Evolutionary conservation across 2,888 invertebrate species (phyloP).

Genomic region (Brachylomia viminalis): DNA sequence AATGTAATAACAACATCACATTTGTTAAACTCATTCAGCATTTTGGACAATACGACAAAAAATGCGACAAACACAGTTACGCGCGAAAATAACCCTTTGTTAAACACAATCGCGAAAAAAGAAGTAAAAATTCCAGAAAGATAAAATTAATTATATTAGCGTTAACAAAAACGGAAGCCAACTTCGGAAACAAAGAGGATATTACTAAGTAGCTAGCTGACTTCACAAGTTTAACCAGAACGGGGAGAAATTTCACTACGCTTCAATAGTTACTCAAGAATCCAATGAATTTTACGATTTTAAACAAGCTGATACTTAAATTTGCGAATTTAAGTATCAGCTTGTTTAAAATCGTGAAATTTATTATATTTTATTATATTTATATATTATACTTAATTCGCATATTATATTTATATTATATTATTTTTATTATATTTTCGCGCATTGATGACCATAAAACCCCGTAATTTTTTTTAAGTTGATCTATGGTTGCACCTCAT

Average conservation of each 20-base stretch:
- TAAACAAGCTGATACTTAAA: constrained; percentile 43
- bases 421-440: too few species aligned
- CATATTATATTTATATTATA: too few species aligned
- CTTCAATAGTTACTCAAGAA: constrained; percentile 47
- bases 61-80: not conserved
- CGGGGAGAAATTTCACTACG: constrained; percentile 28
- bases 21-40: not conserved
- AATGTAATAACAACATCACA: constrained; percentile 13
- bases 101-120: not conserved
- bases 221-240: constrained; percentile 40
- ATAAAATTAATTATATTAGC: constrained; percentile 33
- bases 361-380: too few species aligned
- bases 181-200: constrained; percentile 22
- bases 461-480: not conserved
- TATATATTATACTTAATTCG: too few species aligned
- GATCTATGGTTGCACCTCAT: not conserved
- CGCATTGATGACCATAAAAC: not conserved
- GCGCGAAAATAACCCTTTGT: not conserved
- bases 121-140: constrained; percentile 24
- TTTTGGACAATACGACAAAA: not conserved
- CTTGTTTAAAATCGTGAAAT: too few species aligned
- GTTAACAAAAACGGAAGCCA: constrained; percentile 20
- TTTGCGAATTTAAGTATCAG: too few species aligned
- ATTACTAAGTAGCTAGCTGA: constrained; percentile 12
- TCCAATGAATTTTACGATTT: constrained; percentile 25